phyloP scores from a whole-genome alignment of 2,888 invertebrate genomes.

The Erebia aethiops region DNA sequence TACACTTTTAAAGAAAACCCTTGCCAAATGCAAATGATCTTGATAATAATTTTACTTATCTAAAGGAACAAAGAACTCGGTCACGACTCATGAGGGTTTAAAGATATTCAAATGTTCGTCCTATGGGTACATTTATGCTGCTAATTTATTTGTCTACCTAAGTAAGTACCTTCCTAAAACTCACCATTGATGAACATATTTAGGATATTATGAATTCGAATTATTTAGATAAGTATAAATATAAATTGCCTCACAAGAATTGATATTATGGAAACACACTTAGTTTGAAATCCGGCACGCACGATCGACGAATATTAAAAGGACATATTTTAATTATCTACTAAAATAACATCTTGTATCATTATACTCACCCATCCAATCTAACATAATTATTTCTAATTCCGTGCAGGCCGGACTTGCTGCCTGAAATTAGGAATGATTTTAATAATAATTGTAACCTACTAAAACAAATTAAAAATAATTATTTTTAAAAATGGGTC shows the following conservation, averaged over 20 bases:
- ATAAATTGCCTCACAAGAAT: too few species aligned
- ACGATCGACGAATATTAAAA: too few species aligned
- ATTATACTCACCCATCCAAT: conserved; percentile 92
- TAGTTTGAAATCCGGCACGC: too few species aligned
- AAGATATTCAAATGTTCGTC: conserved; percentile 3
- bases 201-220: too few species aligned
- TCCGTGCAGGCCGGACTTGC: conserved; percentile 99
- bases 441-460: background rate
- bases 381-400: conserved; percentile 96
- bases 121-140: background rate
- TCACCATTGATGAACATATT: too few species aligned
- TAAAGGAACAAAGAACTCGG: conserved; percentile 12
- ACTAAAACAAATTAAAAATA: too few species aligned
- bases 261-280: too few species aligned
- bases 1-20: background rate
- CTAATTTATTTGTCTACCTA: background rate
- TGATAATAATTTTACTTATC: conserved; percentile 10
- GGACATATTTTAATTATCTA: background rate
- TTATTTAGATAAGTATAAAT: too few species aligned
- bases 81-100: conserved; percentile 1
- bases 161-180: background rate
- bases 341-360: background rate
- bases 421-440: conserved; percentile 83
- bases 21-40: conserved; percentile 17
- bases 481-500: background rate